Conservation (phyloP, 2,888 invertebrate genomes). For the Drosophila cracens region DNA sequence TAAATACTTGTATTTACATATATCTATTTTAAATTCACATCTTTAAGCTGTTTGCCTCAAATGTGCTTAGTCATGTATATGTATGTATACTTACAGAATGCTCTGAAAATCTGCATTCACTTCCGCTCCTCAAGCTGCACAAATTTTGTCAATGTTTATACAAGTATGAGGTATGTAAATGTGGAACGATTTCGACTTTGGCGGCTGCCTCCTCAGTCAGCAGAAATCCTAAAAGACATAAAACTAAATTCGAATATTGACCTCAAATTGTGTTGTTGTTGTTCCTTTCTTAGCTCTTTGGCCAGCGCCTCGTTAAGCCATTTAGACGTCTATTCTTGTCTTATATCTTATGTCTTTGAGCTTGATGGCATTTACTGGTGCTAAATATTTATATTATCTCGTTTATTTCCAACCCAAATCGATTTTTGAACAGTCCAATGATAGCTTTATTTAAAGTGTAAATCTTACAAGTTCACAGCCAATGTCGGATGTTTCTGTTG, state of each 20-base stretch:
- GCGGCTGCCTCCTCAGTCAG: neutral
- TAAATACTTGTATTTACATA: slow-evolving; percentile 17
- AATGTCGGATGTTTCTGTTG: neutral
- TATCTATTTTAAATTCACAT: slow-evolving; percentile 3
- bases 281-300: neutral
- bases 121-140: slow-evolving; percentile 28
- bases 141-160: slow-evolving; percentile 20
- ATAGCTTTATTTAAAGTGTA: slow-evolving; percentile 23
- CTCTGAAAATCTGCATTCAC: slow-evolving; percentile 16
- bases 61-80: slow-evolving; percentile 22
- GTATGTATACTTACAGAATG: neutral
- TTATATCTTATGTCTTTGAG: slow-evolving; percentile 18
- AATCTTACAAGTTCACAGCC: slow-evolving; percentile 3
- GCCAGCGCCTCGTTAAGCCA: slow-evolving; percentile 26
- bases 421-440: slow-evolving; percentile 31
- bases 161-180: slow-evolving; percentile 17
- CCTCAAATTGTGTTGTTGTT: slow-evolving; percentile 26
- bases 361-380: slow-evolving; percentile 49
- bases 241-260: slow-evolving; percentile 27
- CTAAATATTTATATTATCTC: slow-evolving; percentile 57
- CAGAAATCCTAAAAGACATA: neutral
- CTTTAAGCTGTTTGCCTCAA: slow-evolving; percentile 2
- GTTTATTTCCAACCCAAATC: slow-evolving; percentile 22
- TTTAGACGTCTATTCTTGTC: slow-evolving; percentile 19
- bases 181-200: slow-evolving; percentile 29